Evolutionary conservation across 2,797 vertebrate species (phyloP).

Genomic region (Enteromius fasciolatus): DNA sequence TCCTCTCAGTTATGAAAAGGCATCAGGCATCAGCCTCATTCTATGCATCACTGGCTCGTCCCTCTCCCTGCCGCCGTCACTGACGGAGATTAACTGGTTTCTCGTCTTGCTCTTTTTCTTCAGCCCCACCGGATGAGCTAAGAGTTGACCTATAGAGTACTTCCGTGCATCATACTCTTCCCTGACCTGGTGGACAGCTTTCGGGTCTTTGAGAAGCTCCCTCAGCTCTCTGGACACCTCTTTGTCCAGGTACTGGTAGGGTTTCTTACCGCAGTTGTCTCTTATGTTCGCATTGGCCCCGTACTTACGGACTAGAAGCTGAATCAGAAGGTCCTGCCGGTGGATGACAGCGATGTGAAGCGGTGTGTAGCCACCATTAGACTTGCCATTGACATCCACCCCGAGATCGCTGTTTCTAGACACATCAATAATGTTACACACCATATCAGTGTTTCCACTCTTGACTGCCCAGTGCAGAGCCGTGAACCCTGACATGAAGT

Average conservation of each 20-base stretch:
- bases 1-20: conserved; percentile 65
- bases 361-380: conserved; percentile 88
- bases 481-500: conserved; percentile 93
- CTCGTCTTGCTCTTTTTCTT: conserved; percentile 86
- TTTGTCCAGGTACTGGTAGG: conserved; percentile 85
- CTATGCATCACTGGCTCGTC: conserved; percentile 62
- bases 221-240: conserved; percentile 69
- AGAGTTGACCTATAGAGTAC: conserved; percentile 83
- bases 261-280: conserved; percentile 89
- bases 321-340: conserved; percentile 76
- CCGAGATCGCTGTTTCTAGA: conserved; percentile 70
- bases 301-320: conserved; percentile 79
- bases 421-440: conserved; percentile 78
- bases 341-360: conserved; percentile 92
- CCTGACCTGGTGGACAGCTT: conserved; percentile 44
- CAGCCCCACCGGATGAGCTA: conserved; percentile 65
- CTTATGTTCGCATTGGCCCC: conserved; percentile 78
- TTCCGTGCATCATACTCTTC: conserved; percentile 81
- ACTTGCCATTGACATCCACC: conserved; percentile 81
- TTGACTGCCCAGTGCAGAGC: conserved; percentile 94
- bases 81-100: conserved; percentile 66
- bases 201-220: conserved; percentile 81
- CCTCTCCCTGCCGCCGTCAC: conserved; percentile 66
- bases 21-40: conserved; percentile 71
- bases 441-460: conserved; percentile 84